Evolutionary conservation across 2,113 vertebrate genomes (phyloP).

Genomic region (Haliaeetus leucogaster): DNA sequence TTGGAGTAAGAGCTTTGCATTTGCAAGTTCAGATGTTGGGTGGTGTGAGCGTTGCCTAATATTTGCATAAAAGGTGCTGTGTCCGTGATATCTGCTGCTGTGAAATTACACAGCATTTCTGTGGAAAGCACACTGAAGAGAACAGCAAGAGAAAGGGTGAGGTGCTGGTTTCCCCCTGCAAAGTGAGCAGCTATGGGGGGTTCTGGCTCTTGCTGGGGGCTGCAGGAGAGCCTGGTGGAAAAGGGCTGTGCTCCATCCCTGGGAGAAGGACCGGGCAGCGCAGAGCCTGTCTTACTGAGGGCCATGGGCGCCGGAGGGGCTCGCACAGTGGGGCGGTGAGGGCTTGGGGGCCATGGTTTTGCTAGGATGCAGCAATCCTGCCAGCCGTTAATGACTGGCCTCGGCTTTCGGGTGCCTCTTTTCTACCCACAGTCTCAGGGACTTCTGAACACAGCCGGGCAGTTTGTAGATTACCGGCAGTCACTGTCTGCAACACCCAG

Average conservation of each 20-base stretch:
- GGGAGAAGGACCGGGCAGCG: not conserved
- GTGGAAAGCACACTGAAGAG: fast-evolving
- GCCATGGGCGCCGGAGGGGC: fast-evolving
- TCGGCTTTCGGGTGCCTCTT: not conserved
- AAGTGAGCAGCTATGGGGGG: fast-evolving
- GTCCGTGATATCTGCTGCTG: not conserved
- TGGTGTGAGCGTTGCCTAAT: fast-evolving
- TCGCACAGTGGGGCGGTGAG: fast-evolving
- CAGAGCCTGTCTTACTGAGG: not conserved
- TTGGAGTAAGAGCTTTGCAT: not conserved
- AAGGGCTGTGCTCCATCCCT: not conserved
- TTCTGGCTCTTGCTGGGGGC: not conserved
- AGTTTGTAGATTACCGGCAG: no score
- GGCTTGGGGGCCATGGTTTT: no score
- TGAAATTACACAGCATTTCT: fast-evolving
- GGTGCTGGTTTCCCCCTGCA: not conserved
- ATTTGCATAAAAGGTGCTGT: fast-evolving
- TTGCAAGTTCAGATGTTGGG: not conserved
- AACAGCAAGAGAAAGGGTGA: fast-evolving
- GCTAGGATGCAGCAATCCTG: not conserved
- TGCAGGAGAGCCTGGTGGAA: not conserved
- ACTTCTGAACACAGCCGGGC: not conserved
- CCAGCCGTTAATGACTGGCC: no score
- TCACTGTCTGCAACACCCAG: not conserved
- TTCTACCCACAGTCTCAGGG: no score